A percentile compares a stretch with the other conserved stretches of the same genome.
phyloP scores from a whole-genome alignment of 2,888 invertebrate species.

The Epinotia brunnichana region DNA sequence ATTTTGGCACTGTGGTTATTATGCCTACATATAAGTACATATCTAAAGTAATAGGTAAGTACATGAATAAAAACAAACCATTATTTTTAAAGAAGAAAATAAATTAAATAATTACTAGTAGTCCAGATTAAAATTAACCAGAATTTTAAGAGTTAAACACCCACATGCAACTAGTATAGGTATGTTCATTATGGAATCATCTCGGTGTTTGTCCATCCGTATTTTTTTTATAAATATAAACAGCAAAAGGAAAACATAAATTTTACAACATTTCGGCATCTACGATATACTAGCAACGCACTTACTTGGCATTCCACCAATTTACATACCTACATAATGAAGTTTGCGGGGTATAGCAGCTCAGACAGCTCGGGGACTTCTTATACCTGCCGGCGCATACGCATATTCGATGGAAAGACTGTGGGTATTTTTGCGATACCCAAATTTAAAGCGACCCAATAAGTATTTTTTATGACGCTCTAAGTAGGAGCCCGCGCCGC shows the following conservation, averaged over 20 bases:
- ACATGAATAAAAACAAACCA: too few species aligned
- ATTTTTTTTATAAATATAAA: not conserved
- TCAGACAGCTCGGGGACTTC: conserved; percentile 75
- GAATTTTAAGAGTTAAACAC: too few species aligned
- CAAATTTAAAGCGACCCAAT: conserved; percentile 19
- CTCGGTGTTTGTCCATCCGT: not conserved
- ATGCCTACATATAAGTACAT: too few species aligned
- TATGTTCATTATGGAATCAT: not conserved
- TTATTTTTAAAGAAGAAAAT: too few species aligned
- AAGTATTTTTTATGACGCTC: conserved; percentile 11
- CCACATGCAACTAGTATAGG: not conserved
- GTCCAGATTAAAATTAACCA: too few species aligned
- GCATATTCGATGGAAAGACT: conserved; percentile 52
- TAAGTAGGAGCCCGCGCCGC: too few species aligned
- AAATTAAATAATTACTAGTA: too few species aligned
- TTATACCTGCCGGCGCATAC: conserved; percentile 44
- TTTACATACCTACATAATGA: conserved; percentile 77
- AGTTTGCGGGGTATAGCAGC: conserved; percentile 49
- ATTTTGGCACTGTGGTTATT: too few species aligned
- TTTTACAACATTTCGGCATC: conserved; percentile 20
- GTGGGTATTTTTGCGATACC: conserved; percentile 30
- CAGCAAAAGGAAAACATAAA: not conserved
- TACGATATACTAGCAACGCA: conserved; percentile 11
- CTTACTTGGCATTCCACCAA: conserved; percentile 58
- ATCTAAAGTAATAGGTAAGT: too few species aligned